Evolutionary conservation across 2,113 vertebrate species (phyloP), one percentile per base, ranked within the genome.

Genomic region (Xyrauchen texanus): DNA sequence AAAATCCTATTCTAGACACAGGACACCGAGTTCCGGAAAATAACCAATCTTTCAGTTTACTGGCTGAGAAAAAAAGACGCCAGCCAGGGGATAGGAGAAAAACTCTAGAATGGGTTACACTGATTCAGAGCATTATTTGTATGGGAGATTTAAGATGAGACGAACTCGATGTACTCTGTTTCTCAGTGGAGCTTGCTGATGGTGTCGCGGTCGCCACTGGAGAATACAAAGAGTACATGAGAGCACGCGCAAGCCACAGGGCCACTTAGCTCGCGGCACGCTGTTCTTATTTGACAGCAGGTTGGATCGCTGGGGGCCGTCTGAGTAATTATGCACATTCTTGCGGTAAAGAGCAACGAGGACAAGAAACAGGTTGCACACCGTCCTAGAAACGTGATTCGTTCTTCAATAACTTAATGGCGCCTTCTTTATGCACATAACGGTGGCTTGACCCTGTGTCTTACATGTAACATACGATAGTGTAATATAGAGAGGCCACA

Each of bases 101-200:
- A 42, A 11, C 44, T 63, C 60, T 79, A 85, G 87, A 83, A 85
- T 47, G 72, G 21, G 21, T 34, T 34, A 34, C 21, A 34, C 21
- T 34, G 21, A 34, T 34, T 34, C 21, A 34, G 21, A 84, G 74
- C 81, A 69, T 57, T 82, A 80, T 83, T 82, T 82, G 85, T 74
- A 80, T 79, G 79, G 78, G 86, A 82, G 84, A 77, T 70, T 87
- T 87, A 86, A 86, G 87, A 75, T 86, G 65, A 86, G 88, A 88
- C 88, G 82, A 85, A 80, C 77, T 65, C 84, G 85, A 87, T 85
- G 83, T 82, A n/a, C 58, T 85, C 64, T 68, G 42, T 65, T 84
- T 64, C 77, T 66, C 4, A 16, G 79, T 80, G 76, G 16, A 84
- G 15, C 55, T 6, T 7, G 5, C 55, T 58, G 55, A 13, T 12